These are phyloP conservation scores for Chymomyza procnemis DNA, from an alignment of 2,888 invertebrate species.

Conservation along the genomic window DNA sequence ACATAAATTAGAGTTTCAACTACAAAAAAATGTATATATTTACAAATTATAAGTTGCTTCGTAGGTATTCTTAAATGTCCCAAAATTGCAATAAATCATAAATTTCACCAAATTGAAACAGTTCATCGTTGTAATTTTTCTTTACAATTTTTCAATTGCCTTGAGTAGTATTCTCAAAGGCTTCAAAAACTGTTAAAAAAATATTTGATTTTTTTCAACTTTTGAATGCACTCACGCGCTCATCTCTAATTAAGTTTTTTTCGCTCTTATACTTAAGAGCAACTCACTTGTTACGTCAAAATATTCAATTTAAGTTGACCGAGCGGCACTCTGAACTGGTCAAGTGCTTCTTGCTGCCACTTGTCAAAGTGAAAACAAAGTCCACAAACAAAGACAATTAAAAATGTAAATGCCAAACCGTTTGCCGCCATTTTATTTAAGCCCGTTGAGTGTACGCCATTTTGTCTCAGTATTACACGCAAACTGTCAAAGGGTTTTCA, in stretches of 20 bases:
- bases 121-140: no score
- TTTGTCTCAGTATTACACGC: background rate
- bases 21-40: no score
- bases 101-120: no score
- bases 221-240: constrained; percentile 2
- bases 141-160: no score
- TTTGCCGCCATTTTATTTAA: background rate
- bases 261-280: constrained; percentile 23
- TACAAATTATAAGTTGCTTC: no score
- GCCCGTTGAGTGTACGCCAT: background rate
- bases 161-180: no score
- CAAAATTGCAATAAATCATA: no score
- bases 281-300: constrained; percentile 11
- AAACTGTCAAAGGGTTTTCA: background rate
- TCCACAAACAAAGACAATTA: constrained; percentile 42
- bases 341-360: constrained; percentile 38
- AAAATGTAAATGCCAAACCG: constrained; percentile 23
- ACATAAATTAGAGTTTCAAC: no score
- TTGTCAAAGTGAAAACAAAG: constrained; percentile 15
- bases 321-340: background rate
- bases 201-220: no score
- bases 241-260: constrained; percentile 24
- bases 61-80: no score
- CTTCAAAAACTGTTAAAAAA: no score
- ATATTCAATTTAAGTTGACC: background rate